Base-by-base conservation (phyloP, 2,113 vertebrate genomes). In the Porphyrio hochstetteri region DNA sequence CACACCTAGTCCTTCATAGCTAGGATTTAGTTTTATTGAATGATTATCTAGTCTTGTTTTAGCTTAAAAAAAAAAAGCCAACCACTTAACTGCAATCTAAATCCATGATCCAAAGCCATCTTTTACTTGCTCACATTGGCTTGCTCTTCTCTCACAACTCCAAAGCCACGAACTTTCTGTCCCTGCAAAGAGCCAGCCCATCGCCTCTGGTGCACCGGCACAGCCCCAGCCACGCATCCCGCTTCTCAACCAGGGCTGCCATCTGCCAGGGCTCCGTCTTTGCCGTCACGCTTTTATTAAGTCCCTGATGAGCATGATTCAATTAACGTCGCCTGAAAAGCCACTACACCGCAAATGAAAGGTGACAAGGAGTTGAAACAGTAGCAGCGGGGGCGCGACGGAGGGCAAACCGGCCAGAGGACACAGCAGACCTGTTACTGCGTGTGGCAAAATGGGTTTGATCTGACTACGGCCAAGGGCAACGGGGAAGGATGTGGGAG, bases 381-480 rank as follows among this genome's bases (percentile, higher is more conserved):
- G 90, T 40, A 69, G 80, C n/a, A 63, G 25, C 11, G 24, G 48
- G 60, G 78, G 42, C 82, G 64, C 0, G 0, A 74, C 1, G 2
- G 40, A 70, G 60, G 71, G 82, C 79, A 93, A 60, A 29, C 7
- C 2, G 8, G 48, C 67, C 2, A 0, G 61, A 65, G 76, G 77
- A 89, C 64, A 50, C 0, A 0, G 56, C 70, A n/a, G 86, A 42
- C 18, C 83, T 31, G 36, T 2, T 35, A 12, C 52, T 19, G 17
- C 31, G 2, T 0, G 0, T 38, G 77, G 70, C 88, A 80, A 86
- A 74, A 28, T 1, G 29, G 42, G 23, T 56, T 8, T 59, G 60
- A 70, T 44, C 56, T 33, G 60, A 25, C 38, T 17, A 4, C 1
- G 0, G n/a, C 56, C 1, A 0, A 31, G 7, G 36, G n/a, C 0